Conservation (phyloP, 2,113 vertebrate species). For the Pica pica region DNA sequence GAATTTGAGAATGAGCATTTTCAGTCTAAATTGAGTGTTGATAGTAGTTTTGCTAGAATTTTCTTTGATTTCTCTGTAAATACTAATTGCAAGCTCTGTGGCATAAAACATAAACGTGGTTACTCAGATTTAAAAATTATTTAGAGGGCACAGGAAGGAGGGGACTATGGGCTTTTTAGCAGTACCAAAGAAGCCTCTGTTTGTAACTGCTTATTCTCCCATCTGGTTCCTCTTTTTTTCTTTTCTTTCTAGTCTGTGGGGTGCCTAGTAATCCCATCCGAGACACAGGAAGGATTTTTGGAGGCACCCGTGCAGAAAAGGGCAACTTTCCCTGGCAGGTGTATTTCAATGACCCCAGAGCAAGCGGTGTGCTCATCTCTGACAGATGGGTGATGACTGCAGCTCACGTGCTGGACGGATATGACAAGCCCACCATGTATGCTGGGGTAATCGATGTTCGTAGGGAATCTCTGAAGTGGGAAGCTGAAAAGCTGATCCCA, state of each 20-base stretch:
- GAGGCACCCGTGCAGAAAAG: slow-evolving; percentile 33
- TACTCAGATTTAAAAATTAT: not conserved
- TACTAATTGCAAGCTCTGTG: not conserved
- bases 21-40: not conserved
- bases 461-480: fast-evolving
- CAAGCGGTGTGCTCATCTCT: slow-evolving; percentile 70
- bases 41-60: not conserved
- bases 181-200: not conserved
- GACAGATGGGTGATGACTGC: slow-evolving; percentile 80
- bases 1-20: not conserved
- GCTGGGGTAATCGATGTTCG: slow-evolving; percentile 36
- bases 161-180: not conserved
- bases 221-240: not conserved
- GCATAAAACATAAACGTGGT: not conserved
- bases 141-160: not conserved
- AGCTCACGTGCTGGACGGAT: slow-evolving; percentile 66
- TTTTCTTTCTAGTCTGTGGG: slow-evolving; percentile 70
- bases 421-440: slow-evolving; percentile 28
- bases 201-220: not conserved
- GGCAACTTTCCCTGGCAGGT: slow-evolving; percentile 79
- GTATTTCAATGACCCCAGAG: slow-evolving; percentile 44
- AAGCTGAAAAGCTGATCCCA: not conserved
- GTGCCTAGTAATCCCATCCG: slow-evolving; percentile 1
- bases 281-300: slow-evolving; percentile 63
- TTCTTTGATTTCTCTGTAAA: not conserved